Base-by-base conservation (phyloP, 2,888 invertebrate species). In the Phyllotreta cruciferae region DNA sequence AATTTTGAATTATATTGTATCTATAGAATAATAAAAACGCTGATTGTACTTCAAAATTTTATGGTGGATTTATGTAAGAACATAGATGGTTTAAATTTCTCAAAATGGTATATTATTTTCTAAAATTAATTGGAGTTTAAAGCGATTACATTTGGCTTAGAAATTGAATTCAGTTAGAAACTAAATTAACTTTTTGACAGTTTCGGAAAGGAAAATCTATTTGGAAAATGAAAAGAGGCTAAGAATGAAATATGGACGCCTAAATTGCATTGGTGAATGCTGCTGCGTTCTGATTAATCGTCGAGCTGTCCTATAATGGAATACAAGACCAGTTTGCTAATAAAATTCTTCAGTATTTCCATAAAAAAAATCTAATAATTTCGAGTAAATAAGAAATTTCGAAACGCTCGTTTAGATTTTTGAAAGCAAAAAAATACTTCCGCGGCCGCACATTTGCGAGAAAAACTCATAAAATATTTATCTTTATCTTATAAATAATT, bases 161-260 rank as follows among this genome's bases (percentile, higher is more conserved):
- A 42, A 9, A 55, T 34, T 55, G 42, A 4, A 41, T 42, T 55
- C 36, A 37, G 10, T 45, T 36, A 9, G 45, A 36, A 49, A 44
- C 36, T 44, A 11, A 44, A 45, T 56, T 44, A 56, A 45, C 49
- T 56, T 45, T 56, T 45, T 44, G 36, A 56, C 13, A 36, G 56
- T 36, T 45, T 55, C 11, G 36, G 35, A 44, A 55, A 11, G 13
- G 36, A 11, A 55, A 55, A 44, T 55, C 55, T 14, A 55, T 55
- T 55, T 10, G 11, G n/a, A 36, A 55, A 55, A 56, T 45, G 45
- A 45, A 56, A 56, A 56, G 56, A n/a, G 56, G 45, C 45, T 36
- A 56, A 56, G 45, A 56, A 45, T 45, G 45, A 45, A 45, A 36
- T 36, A 56, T 56, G 44, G 45, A 56, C 37, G 10, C 10, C 42